Evolutionary conservation across 2,797 vertebrate species (phyloP), one percentile per base, ranked within the genome.

Genomic region (Lophotriccus pileatus): DNA sequence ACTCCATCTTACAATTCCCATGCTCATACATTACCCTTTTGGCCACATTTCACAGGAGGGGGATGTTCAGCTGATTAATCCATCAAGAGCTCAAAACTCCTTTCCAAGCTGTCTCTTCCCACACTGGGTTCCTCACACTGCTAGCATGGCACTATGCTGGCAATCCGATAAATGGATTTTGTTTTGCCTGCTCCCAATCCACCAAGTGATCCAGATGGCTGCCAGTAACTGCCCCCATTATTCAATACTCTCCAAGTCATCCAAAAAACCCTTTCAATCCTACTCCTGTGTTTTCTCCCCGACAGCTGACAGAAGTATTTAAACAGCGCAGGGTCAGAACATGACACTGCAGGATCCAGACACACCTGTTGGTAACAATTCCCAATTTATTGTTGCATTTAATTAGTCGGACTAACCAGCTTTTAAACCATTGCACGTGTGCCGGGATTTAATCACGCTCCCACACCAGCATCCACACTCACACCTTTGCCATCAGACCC

Each of bases 101-200:
- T 55, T 78, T 93, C 88, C 92, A 90, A 89, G 95, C 92, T 90
- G 83, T 70, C 93, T 74, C 70, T 93, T 92, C 90, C 70, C 92
- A 79, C 49, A 66, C 44, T 2, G 7, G n/a, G 74, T 41, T 96
- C 58, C 83, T 82, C 3, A 0, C 70, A 3, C 47, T 75, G 64
- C 49, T 75, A 37, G 49, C 46, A 25, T 2, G 11, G 67, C n/a
- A 94, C 77, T 52, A 6, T 0, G 4, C 67, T 74, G 77, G 52
- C 80, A 90, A n/a, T 10, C 28, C 12, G 0, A 59, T 49, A 91
- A 84, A 89, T 43, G 43, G 62, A 73, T 75, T 90, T 88, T 82
- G 63, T 66, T 88, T 59, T 91, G 92, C 82, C 62, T 75, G 46
- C 53, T 95, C 84, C 93, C 68, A 85, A 66, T 69, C 58, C 55